Conservation (phyloP, 1,140 invertebrate species). For the Hyles vespertilio region DNA sequence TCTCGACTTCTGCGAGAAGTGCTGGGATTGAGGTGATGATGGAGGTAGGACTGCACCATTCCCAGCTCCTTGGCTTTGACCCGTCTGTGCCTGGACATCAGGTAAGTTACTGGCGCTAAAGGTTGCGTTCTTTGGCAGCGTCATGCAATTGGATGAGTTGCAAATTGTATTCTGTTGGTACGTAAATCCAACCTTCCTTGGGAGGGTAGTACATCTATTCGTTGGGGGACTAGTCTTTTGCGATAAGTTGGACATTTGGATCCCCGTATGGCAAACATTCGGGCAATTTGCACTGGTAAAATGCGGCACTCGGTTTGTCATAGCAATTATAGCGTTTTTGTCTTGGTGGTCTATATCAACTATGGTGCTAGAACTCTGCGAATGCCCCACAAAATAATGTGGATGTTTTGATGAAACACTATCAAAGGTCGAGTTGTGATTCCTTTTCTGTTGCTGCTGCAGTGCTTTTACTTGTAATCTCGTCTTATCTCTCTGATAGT, state of each 20-base stretch:
- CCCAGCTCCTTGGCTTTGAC: constrained; percentile 59
- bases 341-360: constrained; percentile 88
- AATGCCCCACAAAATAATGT: constrained; percentile 81
- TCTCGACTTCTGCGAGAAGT: constrained; percentile 76
- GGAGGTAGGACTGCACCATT: constrained; percentile 57
- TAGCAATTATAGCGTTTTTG: constrained; percentile 81
- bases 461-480: constrained; percentile 86
- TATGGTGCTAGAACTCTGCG: constrained; percentile 83
- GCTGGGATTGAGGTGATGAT: constrained; percentile 56
- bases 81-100: constrained; percentile 71
- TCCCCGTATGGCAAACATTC: constrained; percentile 78
- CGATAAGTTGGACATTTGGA: constrained; percentile 77
- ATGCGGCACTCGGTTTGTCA: constrained; percentile 72
- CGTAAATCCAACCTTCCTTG: constrained; percentile 78
- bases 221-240: constrained; percentile 78
- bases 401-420: constrained; percentile 80
- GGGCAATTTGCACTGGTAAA: constrained; percentile 70
- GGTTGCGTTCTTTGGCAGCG: constrained; percentile 76
- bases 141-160: constrained; percentile 76
- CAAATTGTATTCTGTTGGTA: constrained; percentile 71
- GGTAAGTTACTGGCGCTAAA: constrained; percentile 76
- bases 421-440: constrained; percentile 84
- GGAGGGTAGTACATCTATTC: constrained; percentile 79
- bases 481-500: constrained; percentile 91
- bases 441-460: constrained; percentile 81